These are phyloP conservation scores for Oeneis ivallda DNA, from an alignment of 2,888 invertebrate genomes.

Conservation along the genomic window DNA sequence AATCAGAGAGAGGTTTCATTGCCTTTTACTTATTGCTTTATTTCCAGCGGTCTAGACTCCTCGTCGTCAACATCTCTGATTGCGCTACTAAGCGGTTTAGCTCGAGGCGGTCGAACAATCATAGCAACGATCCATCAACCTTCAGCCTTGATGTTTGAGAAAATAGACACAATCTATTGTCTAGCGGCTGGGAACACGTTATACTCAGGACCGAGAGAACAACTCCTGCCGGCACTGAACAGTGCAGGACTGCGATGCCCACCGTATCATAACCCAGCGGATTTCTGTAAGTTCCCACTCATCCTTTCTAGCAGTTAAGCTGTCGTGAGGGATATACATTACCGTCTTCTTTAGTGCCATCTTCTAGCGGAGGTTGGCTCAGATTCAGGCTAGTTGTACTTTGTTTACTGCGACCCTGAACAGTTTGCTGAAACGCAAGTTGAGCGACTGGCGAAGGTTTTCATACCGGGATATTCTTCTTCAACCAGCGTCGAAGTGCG, in stretches of 20 bases:
- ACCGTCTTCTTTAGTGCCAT: too few relatives aligned
- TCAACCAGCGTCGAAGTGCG: too few relatives aligned
- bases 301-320: too few relatives aligned
- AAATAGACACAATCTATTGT: constrained; percentile 94
- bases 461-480: too few relatives aligned
- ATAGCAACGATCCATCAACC: constrained; percentile 98
- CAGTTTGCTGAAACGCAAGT: too few relatives aligned
- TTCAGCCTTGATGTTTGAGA: constrained; percentile 94
- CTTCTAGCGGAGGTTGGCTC: too few relatives aligned
- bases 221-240: constrained; percentile 89
- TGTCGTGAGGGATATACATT: too few relatives aligned
- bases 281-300: constrained; percentile 87
- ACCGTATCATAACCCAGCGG: constrained; percentile 96
- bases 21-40: not conserved
- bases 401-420: too few relatives aligned
- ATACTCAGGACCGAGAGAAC: constrained; percentile 89
- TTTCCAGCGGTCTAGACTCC: constrained; percentile 91
- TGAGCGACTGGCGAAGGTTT: too few relatives aligned
- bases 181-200: constrained; percentile 91
- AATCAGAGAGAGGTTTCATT: too few relatives aligned
- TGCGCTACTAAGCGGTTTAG: constrained; percentile 88
- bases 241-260: constrained; percentile 91
- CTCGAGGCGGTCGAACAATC: constrained; percentile 92
- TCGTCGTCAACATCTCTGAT: constrained; percentile 93
- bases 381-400: too few relatives aligned